phyloP scores from a whole-genome alignment of 2,888 invertebrate species.

The Drosophila tripunctata region DNA sequence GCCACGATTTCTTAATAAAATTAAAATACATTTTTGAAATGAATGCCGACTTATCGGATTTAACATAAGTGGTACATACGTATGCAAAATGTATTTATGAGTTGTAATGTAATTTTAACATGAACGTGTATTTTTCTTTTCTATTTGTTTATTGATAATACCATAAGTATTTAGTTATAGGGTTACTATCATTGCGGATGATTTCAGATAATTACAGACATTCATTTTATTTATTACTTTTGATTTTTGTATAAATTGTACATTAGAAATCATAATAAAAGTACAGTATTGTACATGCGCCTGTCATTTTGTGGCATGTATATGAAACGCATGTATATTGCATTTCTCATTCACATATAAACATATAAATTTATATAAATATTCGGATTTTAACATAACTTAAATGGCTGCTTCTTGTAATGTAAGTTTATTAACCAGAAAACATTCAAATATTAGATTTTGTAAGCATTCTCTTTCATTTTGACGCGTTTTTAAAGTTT shows the following conservation, averaged over 20 bases:
- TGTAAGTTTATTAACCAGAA: conserved; percentile 43
- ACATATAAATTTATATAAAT: conserved; percentile 59
- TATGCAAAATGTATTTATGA: conserved; percentile 60
- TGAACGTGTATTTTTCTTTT: conserved; percentile 68
- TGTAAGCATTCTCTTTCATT: conserved; percentile 32
- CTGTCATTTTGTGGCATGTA: conserved; percentile 27
- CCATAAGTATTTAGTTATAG: conserved; percentile 63
- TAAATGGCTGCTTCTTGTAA: conserved; percentile 28
- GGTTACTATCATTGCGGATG: conserved; percentile 55
- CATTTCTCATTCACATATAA: conserved; percentile 48
- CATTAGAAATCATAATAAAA: conserved; percentile 65
- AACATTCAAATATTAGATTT: conserved; percentile 35
- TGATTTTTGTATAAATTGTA: conserved; percentile 62
- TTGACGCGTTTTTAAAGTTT: conserved; percentile 20
- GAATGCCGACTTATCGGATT: conserved; percentile 52
- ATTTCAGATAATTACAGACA: conserved; percentile 72
- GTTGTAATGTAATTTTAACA: conserved; percentile 60
- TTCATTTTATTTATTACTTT: conserved; percentile 61
- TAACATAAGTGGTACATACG: conserved; percentile 54
- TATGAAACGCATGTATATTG: conserved; percentile 30
- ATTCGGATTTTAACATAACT: conserved; percentile 58
- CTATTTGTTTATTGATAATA: conserved; percentile 68
- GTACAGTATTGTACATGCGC: conserved; percentile 58
- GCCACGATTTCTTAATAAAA: conserved; percentile 49
- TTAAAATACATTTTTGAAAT: conserved; percentile 44